Conservation (phyloP, 2,797 vertebrate species). For the Lateolabrax maculatus region DNA sequence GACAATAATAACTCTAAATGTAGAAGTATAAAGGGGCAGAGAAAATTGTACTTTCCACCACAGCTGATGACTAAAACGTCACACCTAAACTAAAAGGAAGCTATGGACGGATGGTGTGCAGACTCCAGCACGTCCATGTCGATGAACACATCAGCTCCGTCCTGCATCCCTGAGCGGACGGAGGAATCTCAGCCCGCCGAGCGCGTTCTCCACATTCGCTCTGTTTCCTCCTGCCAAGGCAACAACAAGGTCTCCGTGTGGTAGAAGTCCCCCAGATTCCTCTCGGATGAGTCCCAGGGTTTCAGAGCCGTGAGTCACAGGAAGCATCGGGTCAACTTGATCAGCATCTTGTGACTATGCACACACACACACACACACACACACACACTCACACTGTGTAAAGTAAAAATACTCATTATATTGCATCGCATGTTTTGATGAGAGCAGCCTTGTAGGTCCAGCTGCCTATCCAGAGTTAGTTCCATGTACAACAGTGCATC, state of each 20-base stretch:
- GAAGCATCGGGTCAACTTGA: conserved; percentile 69
- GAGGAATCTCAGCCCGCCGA: conserved; percentile 18
- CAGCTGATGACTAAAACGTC: no score
- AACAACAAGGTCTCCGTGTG: conserved; percentile 43
- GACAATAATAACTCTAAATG: no score
- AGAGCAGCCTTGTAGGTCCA: not conserved
- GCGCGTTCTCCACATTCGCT: no score
- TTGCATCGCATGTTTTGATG: conserved; percentile 8
- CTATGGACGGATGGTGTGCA: no score
- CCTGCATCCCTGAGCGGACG: not conserved
- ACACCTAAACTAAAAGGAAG: no score
- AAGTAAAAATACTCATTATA: not conserved
- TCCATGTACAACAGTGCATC: not conserved
- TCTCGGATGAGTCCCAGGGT: conserved; percentile 71
- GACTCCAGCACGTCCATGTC: no score
- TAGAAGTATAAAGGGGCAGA: no score
- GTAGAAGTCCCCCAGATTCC: conserved; percentile 81
- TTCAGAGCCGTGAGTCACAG: conserved; percentile 81
- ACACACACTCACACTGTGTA: conserved; percentile 7
- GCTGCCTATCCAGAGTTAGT: not conserved
- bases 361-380: conserved; percentile 15
- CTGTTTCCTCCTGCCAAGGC: conserved; percentile 23
- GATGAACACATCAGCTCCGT: not conserved
- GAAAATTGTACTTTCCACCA: not conserved
- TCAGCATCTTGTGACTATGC: conserved; percentile 40